A percentile compares a stretch with the other conserved stretches of the same genome.
These are phyloP conservation scores for Lamellibrachia satsuma DNA, from an alignment of 2,888 invertebrate genomes.

Conservation along the genomic window DNA sequence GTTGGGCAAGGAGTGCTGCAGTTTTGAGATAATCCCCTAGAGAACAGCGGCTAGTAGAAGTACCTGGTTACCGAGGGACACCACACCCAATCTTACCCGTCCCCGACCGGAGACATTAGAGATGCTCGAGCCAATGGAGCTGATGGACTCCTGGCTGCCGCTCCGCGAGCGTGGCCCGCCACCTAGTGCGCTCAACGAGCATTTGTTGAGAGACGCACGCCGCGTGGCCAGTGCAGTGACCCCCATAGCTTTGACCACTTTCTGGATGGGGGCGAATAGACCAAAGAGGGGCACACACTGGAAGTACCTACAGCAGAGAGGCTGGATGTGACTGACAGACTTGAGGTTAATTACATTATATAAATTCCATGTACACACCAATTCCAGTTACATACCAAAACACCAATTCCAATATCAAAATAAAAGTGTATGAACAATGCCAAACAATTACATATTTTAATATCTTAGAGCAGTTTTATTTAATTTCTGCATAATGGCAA, in stretches of 20 bases:
- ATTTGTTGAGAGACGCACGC: slow-evolving; percentile 21
- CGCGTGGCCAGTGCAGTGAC: slow-evolving; percentile 20
- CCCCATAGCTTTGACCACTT: slow-evolving; percentile 75
- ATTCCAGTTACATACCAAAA: too few relatives aligned
- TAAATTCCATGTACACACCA: too few relatives aligned
- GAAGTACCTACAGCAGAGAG: slow-evolving; percentile 77
- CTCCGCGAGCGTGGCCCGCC: slow-evolving; percentile 51
- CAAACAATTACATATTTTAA: too few relatives aligned
- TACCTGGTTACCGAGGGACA: slow-evolving; percentile 65
- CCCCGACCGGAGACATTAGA: slow-evolving; percentile 64
- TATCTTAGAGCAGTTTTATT: too few relatives aligned
- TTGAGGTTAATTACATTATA: not conserved
- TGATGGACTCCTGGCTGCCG: slow-evolving; percentile 82
- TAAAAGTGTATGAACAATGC: too few relatives aligned
- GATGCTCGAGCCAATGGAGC: slow-evolving; percentile 77
- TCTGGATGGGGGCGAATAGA: slow-evolving; percentile 89
- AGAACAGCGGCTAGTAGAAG: slow-evolving; percentile 8
- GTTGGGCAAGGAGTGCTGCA: not conserved
- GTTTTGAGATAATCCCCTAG: not conserved
- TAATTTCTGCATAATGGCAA: too few relatives aligned
- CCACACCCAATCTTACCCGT: slow-evolving; percentile 82
- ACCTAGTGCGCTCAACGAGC: slow-evolving; percentile 2
- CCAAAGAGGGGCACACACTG: slow-evolving; percentile 90
- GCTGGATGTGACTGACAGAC: not conserved
- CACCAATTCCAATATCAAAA: too few relatives aligned